Evolutionary conservation across 2,797 vertebrate species (phyloP).

Genomic region (Scyliorhinus canicula): DNA sequence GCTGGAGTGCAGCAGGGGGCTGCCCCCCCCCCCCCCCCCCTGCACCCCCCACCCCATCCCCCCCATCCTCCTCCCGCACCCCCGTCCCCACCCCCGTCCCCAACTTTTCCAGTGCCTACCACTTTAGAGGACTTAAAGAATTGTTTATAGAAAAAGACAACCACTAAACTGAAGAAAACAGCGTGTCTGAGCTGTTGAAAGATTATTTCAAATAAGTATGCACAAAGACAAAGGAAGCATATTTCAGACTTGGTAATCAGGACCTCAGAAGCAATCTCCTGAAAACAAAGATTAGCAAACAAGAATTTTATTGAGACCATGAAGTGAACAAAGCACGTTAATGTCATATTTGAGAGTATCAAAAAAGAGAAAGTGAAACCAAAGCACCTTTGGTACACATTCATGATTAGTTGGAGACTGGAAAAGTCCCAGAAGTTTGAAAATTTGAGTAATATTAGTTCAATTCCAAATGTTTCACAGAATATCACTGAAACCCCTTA

Average conservation of each 20-base stretch:
- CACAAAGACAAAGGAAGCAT: not conserved
- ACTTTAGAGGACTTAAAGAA: not conserved
- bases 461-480: not conserved
- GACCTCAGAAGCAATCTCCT: constrained; percentile 11
- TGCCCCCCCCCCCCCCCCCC: not conserved
- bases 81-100: too few species aligned
- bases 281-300: constrained; percentile 22
- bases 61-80: too few species aligned
- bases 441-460: not conserved
- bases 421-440: constrained; percentile 6
- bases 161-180: not conserved
- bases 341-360: constrained; percentile 5
- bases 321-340: not conserved
- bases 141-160: not conserved
- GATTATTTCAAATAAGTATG: not conserved
- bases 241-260: not conserved
- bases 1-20: not conserved
- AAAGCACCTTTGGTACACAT: not conserved
- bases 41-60: too few species aligned
- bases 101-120: not conserved
- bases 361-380: not conserved
- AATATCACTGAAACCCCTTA: not conserved
- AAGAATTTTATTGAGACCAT: constrained; percentile 5
- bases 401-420: constrained; percentile 9
- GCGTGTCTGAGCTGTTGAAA: not conserved